Base-by-base conservation (phyloP, 2,797 vertebrate genomes). In the Melopsittacus undulatus region DNA sequence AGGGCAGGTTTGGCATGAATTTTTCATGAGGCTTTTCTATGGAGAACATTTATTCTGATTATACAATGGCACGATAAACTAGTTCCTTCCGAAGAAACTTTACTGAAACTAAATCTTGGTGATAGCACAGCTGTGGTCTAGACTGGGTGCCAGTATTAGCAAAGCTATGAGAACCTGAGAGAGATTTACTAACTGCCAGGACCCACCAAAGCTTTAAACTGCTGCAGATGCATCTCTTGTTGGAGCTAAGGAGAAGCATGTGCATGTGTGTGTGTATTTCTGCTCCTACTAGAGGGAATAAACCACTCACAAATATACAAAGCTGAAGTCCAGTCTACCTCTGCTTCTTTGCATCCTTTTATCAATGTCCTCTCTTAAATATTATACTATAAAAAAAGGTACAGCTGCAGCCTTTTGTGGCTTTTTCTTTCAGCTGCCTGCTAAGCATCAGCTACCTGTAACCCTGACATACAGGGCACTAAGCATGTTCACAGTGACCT, bases 161-260 rank as follows among this genome's bases (percentile, higher is more conserved):
- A 93, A 89, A 89, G 22, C 64, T 59, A 52, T 54, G 83, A 83
- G 86, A 94, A 85, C 51, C 83, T 87, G 88, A 87, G 59, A 87
- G 74, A 93, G 93, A 95, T 94, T 96, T 96, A 95, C 78, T 83
- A 34, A 72, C 83, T 95, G 85, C 63, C 83, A 90, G 63, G 70
- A 77, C 30, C 16, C 72, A 80, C 45, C 0, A 0, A 94, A 91
- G 67, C 40, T 40, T 70, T 83, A 82, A 94, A 94, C 51, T 84
- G 42, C 87, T 90, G 52, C 75, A 92, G 83, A 93, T 77, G 62
- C 64, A 64, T 62, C 87, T 13, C 30, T 83, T 1, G 1, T 8
- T 64, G 61, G 51, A 90, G 63, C 56, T 59, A 82, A 77, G 59
- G 59, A 77, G 54, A 82, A 91, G 77, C 36, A 64, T 5, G 30